Base-by-base conservation (phyloP, 2,113 vertebrate species). In the Phainopepla nitens region DNA sequence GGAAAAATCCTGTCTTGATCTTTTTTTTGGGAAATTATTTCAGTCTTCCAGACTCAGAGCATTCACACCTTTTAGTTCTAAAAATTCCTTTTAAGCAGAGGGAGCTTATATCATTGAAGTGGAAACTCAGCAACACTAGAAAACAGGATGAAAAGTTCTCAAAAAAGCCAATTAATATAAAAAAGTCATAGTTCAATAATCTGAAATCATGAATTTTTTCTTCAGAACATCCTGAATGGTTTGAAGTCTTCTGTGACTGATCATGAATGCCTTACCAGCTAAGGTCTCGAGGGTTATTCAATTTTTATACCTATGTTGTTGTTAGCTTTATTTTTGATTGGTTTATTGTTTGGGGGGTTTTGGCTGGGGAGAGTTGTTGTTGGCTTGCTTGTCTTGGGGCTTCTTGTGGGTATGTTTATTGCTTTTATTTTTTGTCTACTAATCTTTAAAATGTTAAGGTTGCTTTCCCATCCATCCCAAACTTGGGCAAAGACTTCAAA, bases 311-410 rank as follows among this genome's bases (percentile, higher is more conserved):
- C 24, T 41, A 5, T n/a, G 17, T 41, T 80, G 36, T 22, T 61
- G 11, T 22, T 68, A 82, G n/a, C 17, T 60, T 68, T 47, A 14
- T 41, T 82, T 68, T 35, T 25, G 7, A 24, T 60, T 53, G 9
- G 9, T 54, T 47, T 54, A 31, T 49, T 69, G 3, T 54, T 53
- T 53, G 24, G 36, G 31, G 7, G 11, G 2, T 8, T 27, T 22
- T 8, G 6, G 13, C 1, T 13, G 9, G 5, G 7, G 9, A 47
- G 8, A 51, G 18, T 61, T 53, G n/a, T 53, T 45, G 11, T 29
- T 68, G 41, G 3, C 3, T 89, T 68, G 5, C n/a, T 41, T 68
- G 14, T 41, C 41, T 45, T 0, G 0, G 9, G 7, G 2, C 7
- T 50, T 58, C 28, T 8, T 50, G 2, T 33, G 6, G 13, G 21